Base-by-base conservation (phyloP, 2,888 invertebrate species). In the Drosophila limbata region DNA sequence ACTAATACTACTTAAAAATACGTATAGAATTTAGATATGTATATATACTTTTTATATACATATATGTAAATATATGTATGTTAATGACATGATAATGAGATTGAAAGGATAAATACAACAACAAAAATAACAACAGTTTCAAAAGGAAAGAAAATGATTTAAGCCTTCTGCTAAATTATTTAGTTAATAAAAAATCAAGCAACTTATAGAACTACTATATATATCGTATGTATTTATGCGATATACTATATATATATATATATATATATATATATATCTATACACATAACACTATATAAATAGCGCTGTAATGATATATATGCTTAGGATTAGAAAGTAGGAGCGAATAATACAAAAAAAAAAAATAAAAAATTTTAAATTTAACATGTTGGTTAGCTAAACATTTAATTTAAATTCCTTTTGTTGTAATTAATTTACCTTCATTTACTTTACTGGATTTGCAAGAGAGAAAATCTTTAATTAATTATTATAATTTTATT, bases 121-220 rank as follows among this genome's bases (percentile, higher is more conserved):
- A 57, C 21, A 40, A 25, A 31, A 56, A 53, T 11, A 67, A n/a
- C 39, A 51, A 25, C 25, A 25, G 6, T 42, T 40, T 42, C 11
- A 42, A 63, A 25, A 19, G 39, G 35, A 61, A 53, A 42, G n/a
- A 13, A 40, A 57, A 70, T 52, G 15, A 37, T 37, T 25, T 52
- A 50, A 48, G 42, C 56, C 62, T 70, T 71, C 57, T 68, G 69
- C 64, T 67, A 71, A 64, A 68, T 63, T 64, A 74, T 70, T 83
- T 68, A 80, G 65, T 80, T 74, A 77, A 62, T 74, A 65, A 69
- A 70, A 74, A 76, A 70, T 52, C 59, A 44, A 70, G 60, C 64
- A 71, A 75, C 70, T 81, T 84, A 60, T 73, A 59, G 69, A 69
- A 69, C 64, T 75, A 72, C 48, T 61, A 67, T 56, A 70, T 68